Evolutionary conservation across 2,113 vertebrate genomes (phyloP).

Genomic region (Cyanoramphus novaezelandiae): DNA sequence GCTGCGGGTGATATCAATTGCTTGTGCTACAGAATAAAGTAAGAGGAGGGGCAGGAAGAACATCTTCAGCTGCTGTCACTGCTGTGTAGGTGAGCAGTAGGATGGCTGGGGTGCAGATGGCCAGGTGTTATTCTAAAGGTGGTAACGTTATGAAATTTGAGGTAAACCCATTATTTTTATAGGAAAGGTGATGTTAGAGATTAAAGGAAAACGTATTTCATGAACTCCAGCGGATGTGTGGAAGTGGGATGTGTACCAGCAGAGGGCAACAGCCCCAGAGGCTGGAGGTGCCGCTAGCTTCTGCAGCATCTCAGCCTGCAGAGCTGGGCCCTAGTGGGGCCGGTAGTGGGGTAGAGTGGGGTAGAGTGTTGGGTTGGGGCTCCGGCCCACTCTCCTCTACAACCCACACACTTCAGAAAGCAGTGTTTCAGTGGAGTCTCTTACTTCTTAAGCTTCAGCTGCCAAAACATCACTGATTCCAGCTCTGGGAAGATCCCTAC

Average conservation of each 20-base stretch:
- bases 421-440: too few relatives aligned
- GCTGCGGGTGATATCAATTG: neutral
- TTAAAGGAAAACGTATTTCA: accelerated
- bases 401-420: accelerated
- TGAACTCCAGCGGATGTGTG: accelerated
- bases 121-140: neutral
- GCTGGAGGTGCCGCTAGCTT: neutral
- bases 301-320: neutral
- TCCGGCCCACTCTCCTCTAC: neutral
- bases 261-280: slow-evolving; percentile 31
- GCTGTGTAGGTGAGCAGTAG: neutral
- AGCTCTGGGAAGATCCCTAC: neutral
- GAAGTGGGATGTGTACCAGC: neutral
- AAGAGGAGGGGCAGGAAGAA: neutral
- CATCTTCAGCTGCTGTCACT: neutral
- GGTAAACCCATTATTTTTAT: neutral
- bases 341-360: too few relatives aligned
- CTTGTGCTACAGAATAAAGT: neutral
- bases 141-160: neutral
- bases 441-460: neutral
- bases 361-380: accelerated
- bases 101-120: neutral
- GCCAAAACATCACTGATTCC: neutral
- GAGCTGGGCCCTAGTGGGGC: too few relatives aligned
- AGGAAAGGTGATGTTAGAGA: neutral